Evolutionary conservation across 2,113 vertebrate genomes (phyloP), one percentile per base, ranked within the genome.

Genomic region (Ailurus styani): DNA sequence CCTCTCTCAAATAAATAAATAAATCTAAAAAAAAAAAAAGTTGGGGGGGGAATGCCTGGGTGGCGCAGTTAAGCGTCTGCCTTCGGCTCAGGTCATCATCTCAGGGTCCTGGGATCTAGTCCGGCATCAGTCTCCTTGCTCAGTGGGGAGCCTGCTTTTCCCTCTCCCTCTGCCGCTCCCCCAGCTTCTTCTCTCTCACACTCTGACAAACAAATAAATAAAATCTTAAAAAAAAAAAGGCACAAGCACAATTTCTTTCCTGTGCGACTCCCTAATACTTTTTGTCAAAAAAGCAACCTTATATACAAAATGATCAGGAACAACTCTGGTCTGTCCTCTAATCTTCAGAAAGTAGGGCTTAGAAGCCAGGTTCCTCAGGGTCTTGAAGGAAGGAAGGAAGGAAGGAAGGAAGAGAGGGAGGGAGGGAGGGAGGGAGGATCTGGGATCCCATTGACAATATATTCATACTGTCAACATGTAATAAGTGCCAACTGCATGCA

Each of bases 61-160:
- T 66, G 62, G 29, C 14, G 34, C 62, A 34, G 62, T 6, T 66
- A 64, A 64, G 62, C 7, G 6, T 17, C 6, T 66, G 62, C 62
- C 62, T 66, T 66, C 7, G 3, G 62, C 62, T 34, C 62, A 34
- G 62, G 14, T 64, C 13, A 34, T 34, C 13, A 64, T 64, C 62
- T 3, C 62, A 17, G 62, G n/a, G n/a, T n/a, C 27, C 62, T 7
- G 6, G 62, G 31, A 64, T 64, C 2, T 0, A 64, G 31, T 15
- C 62, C 6, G 1, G 1, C 31, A 64, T 34, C 31, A 0, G 6
- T 29, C 13, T 64, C 29, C 14, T 14, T 34, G 29, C 29, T 64
- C 13, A 64, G 29, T 14, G 14, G 31, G 31, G 62, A 64, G 62
- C 14, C 29, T 64, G 13, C 14, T 64, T 34, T 31, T 64, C 62